Percentiles rank a stretch among this genome's conserved stretches.
These are phyloP conservation scores for Nettapus auritus DNA, from an alignment of 2,113 vertebrate species.

Conservation along the genomic window DNA sequence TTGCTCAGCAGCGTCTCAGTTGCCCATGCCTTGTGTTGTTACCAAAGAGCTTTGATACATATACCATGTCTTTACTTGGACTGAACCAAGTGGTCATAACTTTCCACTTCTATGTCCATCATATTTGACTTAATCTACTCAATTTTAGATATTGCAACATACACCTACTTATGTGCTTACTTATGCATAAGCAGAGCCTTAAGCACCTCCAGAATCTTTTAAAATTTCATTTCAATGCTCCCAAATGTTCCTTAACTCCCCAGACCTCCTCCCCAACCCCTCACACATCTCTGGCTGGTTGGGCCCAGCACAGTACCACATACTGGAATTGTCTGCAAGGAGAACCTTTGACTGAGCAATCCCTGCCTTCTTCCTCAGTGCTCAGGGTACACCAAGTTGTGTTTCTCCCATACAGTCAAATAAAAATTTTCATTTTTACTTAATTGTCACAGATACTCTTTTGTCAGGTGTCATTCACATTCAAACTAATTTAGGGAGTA, in stretches of 20 bases:
- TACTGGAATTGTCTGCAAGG: neutral
- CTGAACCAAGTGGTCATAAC: rapidly evolving
- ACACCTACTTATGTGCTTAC: neutral
- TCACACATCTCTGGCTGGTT: neutral
- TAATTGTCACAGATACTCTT: neutral
- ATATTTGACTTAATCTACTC: neutral
- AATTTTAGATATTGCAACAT: neutral
- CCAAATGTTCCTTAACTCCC: neutral
- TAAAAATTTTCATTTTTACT: neutral
- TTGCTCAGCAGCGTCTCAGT: neutral
- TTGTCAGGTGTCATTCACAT: neutral
- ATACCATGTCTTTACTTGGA: rapidly evolving
- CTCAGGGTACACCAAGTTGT: neutral
- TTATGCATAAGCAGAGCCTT: rapidly evolving
- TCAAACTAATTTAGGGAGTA: neutral
- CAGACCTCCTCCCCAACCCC: neutral
- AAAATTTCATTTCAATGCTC: neutral
- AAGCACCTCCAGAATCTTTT: neutral
- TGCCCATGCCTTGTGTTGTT: neutral
- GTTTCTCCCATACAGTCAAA: neutral
- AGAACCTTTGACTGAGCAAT: neutral
- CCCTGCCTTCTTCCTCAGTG: neutral
- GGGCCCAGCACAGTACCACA: neutral
- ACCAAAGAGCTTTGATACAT: neutral
- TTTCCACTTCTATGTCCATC: neutral